Evolutionary conservation across 2,888 invertebrate genomes (phyloP).

Genomic region (Cyclophora albipunctata): DNA sequence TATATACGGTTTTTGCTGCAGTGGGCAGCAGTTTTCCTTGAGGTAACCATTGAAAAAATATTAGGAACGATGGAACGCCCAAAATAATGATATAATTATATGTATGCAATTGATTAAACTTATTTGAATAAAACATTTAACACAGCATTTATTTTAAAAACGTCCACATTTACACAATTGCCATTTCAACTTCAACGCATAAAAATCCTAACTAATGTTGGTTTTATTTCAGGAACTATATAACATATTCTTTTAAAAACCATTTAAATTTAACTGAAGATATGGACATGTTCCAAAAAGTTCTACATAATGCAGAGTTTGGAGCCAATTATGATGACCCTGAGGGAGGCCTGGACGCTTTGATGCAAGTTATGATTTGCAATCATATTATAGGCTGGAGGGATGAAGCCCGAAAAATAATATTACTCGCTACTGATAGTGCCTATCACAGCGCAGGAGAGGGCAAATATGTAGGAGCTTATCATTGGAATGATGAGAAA

Average conservation of each 20-base stretch:
- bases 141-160: too few species aligned
- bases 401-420: slow-evolving; percentile 78
- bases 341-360: slow-evolving; percentile 90
- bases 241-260: slow-evolving; percentile 76
- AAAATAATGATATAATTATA: too few species aligned
- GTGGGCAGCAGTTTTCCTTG: too few species aligned
- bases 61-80: too few species aligned
- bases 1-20: too few species aligned
- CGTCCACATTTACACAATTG: too few species aligned
- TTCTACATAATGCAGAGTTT: slow-evolving; percentile 10
- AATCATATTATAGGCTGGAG: slow-evolving; percentile 84
- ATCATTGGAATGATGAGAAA: slow-evolving; percentile 80
- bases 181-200: too few species aligned
- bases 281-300: slow-evolving; percentile 46
- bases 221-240: too few species aligned
- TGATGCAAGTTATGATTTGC: slow-evolving; percentile 89
- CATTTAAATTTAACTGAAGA: slow-evolving; percentile 80
- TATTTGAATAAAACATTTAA: too few species aligned
- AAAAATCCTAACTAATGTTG: too few species aligned
- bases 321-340: slow-evolving; percentile 79
- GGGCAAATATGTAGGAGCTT: slow-evolving; percentile 82
- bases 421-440: slow-evolving; percentile 87
- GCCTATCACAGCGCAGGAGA: slow-evolving; percentile 88
- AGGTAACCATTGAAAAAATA: too few species aligned
- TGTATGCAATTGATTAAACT: too few species aligned